These are phyloP conservation scores for Phlogophora meticulosa DNA, from an alignment of 2,888 invertebrate species.

Conservation along the genomic window DNA sequence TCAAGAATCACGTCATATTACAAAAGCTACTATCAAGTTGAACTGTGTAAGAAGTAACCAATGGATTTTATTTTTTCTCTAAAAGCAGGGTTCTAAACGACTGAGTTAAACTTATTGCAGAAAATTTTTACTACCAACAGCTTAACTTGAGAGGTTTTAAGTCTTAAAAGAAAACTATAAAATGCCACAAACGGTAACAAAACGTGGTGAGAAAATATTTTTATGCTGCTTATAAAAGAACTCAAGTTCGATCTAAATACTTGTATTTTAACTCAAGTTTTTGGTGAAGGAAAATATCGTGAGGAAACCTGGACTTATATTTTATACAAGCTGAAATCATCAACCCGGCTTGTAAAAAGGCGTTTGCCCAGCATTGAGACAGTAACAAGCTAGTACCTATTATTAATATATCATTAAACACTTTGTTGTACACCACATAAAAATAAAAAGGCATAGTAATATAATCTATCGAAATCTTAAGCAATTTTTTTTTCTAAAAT, in stretches of 20 bases:
- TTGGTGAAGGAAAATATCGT: too few relatives aligned
- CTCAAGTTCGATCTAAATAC: conserved; percentile 4
- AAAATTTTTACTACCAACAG: conserved; percentile 23
- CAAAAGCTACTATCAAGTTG: neutral
- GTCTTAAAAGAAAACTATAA: conserved; percentile 35
- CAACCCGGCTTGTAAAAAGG: too few relatives aligned
- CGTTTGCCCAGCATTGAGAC: too few relatives aligned
- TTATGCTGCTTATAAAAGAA: conserved; percentile 2
- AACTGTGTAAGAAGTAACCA: neutral
- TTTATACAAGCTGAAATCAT: too few relatives aligned
- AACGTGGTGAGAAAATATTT: conserved; percentile 29
- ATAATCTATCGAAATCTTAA: too few relatives aligned
- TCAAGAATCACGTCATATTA: neutral
- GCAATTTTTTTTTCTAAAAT: too few relatives aligned
- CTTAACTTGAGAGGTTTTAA: conserved; percentile 20
- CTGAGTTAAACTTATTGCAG: conserved; percentile 25
- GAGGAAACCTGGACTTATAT: too few relatives aligned
- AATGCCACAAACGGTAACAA: conserved; percentile 4
- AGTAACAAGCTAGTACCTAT: too few relatives aligned
- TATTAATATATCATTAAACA: neutral
- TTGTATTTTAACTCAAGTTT: conserved; percentile 6
- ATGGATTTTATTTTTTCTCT: conserved; percentile 8
- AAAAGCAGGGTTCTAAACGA: neutral
- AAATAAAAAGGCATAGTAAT: too few relatives aligned
- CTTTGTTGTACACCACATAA: too few relatives aligned